A percentile compares a stretch with the other conserved stretches of the same genome.
Evolutionary conservation across 2,797 vertebrate genomes (phyloP).

Genomic region (Leptoclinus maculatus): DNA sequence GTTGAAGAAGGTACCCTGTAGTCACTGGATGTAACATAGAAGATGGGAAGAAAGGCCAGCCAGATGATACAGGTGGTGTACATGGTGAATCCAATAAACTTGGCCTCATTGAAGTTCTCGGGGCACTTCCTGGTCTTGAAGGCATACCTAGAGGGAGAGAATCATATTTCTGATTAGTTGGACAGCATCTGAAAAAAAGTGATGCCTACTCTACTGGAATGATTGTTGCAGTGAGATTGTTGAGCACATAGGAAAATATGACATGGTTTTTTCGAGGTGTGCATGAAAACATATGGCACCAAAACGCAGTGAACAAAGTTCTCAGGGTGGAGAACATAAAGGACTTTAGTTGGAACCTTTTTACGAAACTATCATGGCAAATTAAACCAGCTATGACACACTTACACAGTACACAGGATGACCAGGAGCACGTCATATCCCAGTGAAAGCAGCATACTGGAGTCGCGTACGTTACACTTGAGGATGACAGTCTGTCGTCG

Average conservation of each 20-base stretch:
- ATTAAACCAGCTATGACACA: background rate
- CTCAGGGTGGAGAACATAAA: background rate
- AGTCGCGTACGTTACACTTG: conserved; percentile 97
- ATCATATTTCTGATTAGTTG: conserved; percentile 6
- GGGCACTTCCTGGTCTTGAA: conserved; percentile 99
- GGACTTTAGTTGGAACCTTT: background rate
- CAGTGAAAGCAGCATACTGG: conserved; percentile 97
- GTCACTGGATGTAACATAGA: conserved; percentile 99
- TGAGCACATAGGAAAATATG: too few relatives aligned
- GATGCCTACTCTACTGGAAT: background rate
- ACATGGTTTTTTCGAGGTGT: background rate
- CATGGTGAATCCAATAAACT: conserved; percentile 99
- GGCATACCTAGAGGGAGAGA: conserved; percentile 83
- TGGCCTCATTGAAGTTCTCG: conserved; percentile 99
- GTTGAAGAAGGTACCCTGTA: conserved; percentile 90
- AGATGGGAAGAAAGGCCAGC: conserved; percentile 99
- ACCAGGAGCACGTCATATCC: conserved; percentile 96
- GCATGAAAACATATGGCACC: background rate
- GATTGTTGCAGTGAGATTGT: background rate
- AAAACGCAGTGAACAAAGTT: background rate
- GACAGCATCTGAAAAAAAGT: background rate
- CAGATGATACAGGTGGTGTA: conserved; percentile 99
- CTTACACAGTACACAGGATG: conserved; percentile 95
- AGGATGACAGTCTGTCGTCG: conserved; percentile 96
- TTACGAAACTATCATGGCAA: background rate